These are phyloP conservation scores for Brachypalpus laphriformis DNA, from an alignment of 2,888 invertebrate genomes.

Conservation along the genomic window DNA sequence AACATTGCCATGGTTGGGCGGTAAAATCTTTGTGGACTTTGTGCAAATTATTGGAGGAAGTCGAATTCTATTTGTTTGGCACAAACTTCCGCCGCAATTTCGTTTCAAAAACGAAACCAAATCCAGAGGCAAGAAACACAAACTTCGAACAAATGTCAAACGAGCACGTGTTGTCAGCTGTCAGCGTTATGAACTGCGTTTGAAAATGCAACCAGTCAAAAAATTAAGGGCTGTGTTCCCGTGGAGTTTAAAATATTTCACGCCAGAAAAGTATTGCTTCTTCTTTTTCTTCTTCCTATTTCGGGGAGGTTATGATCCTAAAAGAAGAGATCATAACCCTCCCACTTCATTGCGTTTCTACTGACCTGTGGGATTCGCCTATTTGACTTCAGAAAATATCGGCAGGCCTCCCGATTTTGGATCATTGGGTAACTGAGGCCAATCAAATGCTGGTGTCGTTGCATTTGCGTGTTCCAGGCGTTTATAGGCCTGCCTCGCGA, in stretches of 20 bases:
- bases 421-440: no score
- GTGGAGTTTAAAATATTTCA: not conserved
- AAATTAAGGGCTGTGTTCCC: not conserved
- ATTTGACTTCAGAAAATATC: no score
- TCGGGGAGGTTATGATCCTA: no score
- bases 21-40: not conserved
- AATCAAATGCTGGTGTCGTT: no score
- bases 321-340: no score
- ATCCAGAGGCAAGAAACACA: conserved; percentile 2
- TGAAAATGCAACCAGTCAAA: not conserved
- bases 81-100: not conserved
- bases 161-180: conserved; percentile 49
- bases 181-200: not conserved
- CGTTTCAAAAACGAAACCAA: not conserved
- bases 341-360: no score
- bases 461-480: no score
- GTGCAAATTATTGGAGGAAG: not conserved
- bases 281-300: no score
- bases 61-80: not conserved
- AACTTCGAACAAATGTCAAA: conserved; percentile 4
- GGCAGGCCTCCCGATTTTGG: no score
- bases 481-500: no score
- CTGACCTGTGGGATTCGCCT: no score
- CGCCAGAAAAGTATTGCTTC: no score
- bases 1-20: conserved; percentile 88